Percentiles rank a stretch among this genome's conserved stretches.
phyloP scores from a whole-genome alignment of 2,113 vertebrate genomes.

The Phalacrocorax carbo region DNA sequence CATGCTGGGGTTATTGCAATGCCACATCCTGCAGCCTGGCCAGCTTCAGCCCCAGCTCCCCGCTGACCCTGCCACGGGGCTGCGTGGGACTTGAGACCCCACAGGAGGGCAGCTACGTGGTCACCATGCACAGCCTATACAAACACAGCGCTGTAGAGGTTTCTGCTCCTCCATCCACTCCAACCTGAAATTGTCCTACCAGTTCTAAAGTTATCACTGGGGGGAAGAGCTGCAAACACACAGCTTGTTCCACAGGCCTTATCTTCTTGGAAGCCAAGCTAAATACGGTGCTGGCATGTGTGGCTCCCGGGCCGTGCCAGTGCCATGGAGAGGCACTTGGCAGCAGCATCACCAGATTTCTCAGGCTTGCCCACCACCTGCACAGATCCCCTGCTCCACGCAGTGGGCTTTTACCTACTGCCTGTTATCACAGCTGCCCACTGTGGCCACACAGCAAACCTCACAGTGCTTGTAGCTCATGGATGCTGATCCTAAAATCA shows the following conservation, averaged over 20 bases:
- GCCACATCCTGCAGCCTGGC: no score
- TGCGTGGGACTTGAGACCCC: background rate
- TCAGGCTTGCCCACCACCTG: background rate
- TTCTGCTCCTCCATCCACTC: background rate
- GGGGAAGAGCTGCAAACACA: background rate
- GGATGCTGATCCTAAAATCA: background rate
- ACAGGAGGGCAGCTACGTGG: fast-evolving
- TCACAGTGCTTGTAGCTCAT: background rate
- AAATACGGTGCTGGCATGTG: background rate
- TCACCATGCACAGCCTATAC: fast-evolving
- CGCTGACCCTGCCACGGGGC: background rate
- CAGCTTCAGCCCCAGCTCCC: background rate
- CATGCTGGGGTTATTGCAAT: fast-evolving
- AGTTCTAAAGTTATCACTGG: background rate
- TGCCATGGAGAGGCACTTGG: background rate
- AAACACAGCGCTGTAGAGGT: fast-evolving
- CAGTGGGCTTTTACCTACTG: background rate
- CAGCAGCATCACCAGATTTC: background rate
- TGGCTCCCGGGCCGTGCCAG: background rate
- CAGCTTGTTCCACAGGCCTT: fast-evolving
- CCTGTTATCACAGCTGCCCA: background rate
- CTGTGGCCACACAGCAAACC: background rate
- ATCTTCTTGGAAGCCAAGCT: background rate
- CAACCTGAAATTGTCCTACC: background rate
- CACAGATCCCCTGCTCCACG: fast-evolving